These are phyloP conservation scores for Squalus acanthias DNA, from an alignment of 2,797 vertebrate species.

Conservation along the genomic window DNA sequence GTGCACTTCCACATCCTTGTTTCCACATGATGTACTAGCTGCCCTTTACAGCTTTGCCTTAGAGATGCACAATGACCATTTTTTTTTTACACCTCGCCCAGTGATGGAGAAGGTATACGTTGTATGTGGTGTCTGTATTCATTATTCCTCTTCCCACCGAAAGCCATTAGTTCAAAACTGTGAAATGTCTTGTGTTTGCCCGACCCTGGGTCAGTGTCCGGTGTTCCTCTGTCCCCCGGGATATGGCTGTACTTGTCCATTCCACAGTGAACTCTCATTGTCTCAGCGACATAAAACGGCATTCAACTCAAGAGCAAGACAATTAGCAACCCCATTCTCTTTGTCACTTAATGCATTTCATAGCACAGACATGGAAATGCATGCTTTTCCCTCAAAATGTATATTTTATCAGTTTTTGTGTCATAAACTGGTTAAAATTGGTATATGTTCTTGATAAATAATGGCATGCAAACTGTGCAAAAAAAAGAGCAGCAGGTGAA, in stretches of 20 bases:
- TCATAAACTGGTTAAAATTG: constrained; percentile 35
- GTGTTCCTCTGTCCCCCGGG: neutral
- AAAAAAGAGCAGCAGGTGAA: neutral
- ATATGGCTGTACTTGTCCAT: neutral
- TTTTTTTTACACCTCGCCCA: constrained; percentile 64
- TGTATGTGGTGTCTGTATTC: constrained; percentile 64
- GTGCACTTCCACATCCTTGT: constrained; percentile 52
- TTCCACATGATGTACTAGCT: constrained; percentile 51
- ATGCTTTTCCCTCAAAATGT: constrained; percentile 22
- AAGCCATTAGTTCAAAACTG: constrained; percentile 48
- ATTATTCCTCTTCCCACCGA: constrained; percentile 52
- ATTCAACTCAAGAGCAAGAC: neutral
- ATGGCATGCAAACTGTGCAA: constrained; percentile 33
- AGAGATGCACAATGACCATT: constrained; percentile 76
- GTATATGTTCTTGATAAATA: constrained; percentile 37
- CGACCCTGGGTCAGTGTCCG: neutral
- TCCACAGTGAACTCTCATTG: neutral
- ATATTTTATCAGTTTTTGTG: constrained; percentile 33
- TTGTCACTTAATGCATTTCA: neutral
- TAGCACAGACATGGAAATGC: neutral
- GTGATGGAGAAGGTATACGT: constrained; percentile 64
- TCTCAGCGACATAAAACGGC: neutral
- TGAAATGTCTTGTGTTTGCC: constrained; percentile 48
- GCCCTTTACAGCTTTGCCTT: constrained; percentile 92
- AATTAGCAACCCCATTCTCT: neutral